phyloP scores from a whole-genome alignment of 92 coral and sea anemone genomes.

The Isaurus tuberculatus region DNA sequence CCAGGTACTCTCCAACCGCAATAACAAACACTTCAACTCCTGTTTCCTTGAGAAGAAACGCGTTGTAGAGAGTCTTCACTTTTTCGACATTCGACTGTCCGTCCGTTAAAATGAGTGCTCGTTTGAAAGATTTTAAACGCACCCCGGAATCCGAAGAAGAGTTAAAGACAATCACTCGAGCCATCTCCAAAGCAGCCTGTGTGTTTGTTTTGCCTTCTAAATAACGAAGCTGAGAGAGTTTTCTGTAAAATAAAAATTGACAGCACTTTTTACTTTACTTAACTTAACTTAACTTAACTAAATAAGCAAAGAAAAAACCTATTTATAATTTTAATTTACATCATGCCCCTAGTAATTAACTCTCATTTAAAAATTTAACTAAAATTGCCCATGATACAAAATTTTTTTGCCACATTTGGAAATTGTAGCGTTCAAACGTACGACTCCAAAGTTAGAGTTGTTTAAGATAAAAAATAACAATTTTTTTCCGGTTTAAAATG shows the following conservation, averaged over 20 bases:
- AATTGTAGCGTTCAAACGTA: too few species aligned
- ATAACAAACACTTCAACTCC: slow-evolving; percentile 82
- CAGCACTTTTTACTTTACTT: neutral
- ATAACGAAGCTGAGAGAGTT: slow-evolving; percentile 3
- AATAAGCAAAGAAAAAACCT: too few species aligned
- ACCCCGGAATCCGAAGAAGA: slow-evolving; percentile 49
- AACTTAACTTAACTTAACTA: too few species aligned
- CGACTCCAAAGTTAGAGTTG: too few species aligned
- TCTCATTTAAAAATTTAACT: too few species aligned
- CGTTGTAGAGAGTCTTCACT: slow-evolving; percentile 68
- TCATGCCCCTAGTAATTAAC: too few species aligned
- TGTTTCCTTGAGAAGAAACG: slow-evolving; percentile 61
- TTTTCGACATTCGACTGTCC: slow-evolving; percentile 74
- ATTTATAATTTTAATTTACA: too few species aligned
- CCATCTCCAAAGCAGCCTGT: slow-evolving; percentile 69
- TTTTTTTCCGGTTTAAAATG: too few species aligned
- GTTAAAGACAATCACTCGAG: slow-evolving; percentile 57
- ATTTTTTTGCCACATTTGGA: too few species aligned
- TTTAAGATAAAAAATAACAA: too few species aligned
- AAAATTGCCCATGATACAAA: too few species aligned
- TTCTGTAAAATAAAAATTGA: neutral
- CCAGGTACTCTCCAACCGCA: slow-evolving; percentile 72
- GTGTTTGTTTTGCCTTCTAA: slow-evolving; percentile 70
- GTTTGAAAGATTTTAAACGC: slow-evolving; percentile 57
- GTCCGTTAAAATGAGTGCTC: slow-evolving; percentile 82